Conservation (phyloP, 2,888 invertebrate species). For the Meganola albula region DNA sequence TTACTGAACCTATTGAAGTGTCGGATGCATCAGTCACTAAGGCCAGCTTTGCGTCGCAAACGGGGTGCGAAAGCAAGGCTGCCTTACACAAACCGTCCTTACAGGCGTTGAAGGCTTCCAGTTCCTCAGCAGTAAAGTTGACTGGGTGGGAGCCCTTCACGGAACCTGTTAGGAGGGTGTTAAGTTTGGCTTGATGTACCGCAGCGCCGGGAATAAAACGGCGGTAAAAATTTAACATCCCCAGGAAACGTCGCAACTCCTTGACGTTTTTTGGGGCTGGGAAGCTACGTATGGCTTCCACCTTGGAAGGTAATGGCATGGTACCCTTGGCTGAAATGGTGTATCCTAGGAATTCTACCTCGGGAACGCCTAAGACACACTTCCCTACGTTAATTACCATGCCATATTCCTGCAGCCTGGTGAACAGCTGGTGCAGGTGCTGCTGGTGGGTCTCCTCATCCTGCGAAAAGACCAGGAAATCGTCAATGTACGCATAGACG, state of each 20-base stretch:
- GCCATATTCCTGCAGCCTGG: constrained; percentile 1
- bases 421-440: not conserved
- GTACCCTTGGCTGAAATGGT: constrained; percentile 13
- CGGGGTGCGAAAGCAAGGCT: not conserved
- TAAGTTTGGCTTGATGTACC: not conserved
- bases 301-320: constrained; percentile 6
- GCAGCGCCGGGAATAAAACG: not conserved
- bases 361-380: constrained; percentile 1
- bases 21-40: constrained; percentile 4
- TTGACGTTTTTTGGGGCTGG: constrained; percentile 8
- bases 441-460: not conserved
- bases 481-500: constrained; percentile 2
- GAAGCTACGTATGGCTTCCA: constrained; percentile 9
- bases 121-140: not conserved
- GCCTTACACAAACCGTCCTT: not conserved
- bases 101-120: constrained; percentile 1
- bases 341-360: constrained; percentile 9
- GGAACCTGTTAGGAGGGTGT: not conserved
- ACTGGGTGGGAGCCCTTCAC: not conserved
- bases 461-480: not conserved
- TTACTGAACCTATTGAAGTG: not conserved
- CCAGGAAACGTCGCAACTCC: constrained; percentile 2
- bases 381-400: constrained; percentile 1
- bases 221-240: constrained; percentile 3
- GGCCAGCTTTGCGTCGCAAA: not conserved